phyloP scores from a whole-genome alignment of 2,113 vertebrate species.

The Hyperoodon ampullatus region DNA sequence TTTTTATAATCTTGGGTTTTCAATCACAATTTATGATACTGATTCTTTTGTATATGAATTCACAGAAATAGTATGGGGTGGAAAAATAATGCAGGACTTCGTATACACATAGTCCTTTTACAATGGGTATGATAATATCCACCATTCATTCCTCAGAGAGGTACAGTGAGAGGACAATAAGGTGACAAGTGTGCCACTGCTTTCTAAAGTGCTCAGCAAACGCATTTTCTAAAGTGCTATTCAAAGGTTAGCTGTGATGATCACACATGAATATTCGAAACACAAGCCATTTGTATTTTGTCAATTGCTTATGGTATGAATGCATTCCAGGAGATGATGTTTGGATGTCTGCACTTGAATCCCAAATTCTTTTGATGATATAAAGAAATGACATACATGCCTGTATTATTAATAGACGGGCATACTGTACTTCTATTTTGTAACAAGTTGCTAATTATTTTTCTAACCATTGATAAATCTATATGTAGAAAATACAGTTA shows the following conservation, averaged over 20 bases:
- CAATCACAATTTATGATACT: neutral
- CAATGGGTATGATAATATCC: neutral
- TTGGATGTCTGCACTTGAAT: neutral
- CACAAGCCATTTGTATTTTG: neutral
- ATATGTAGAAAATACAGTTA: neutral
- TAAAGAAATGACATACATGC: neutral
- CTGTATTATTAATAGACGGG: neutral
- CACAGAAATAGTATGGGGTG: neutral
- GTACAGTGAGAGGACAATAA: neutral
- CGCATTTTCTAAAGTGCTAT: neutral
- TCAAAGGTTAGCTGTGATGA: neutral
- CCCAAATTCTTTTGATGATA: neutral
- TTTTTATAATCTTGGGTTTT: neutral
- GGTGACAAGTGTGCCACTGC: too few species aligned
- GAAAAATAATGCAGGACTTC: neutral
- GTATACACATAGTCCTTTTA: neutral
- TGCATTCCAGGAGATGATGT: neutral
- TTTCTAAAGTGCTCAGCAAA: slow-evolving; percentile 10
- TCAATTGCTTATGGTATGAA: neutral
- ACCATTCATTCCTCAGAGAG: neutral
- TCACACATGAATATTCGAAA: neutral
- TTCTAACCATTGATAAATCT: neutral
- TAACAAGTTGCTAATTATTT: neutral
- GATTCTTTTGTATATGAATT: neutral
- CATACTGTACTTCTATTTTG: neutral